A percentile compares a stretch with the other conserved stretches of the same genome.
Evolutionary conservation across 1,140 invertebrate species (phyloP).

Genomic region (Yoshiicerus persimilis): DNA sequence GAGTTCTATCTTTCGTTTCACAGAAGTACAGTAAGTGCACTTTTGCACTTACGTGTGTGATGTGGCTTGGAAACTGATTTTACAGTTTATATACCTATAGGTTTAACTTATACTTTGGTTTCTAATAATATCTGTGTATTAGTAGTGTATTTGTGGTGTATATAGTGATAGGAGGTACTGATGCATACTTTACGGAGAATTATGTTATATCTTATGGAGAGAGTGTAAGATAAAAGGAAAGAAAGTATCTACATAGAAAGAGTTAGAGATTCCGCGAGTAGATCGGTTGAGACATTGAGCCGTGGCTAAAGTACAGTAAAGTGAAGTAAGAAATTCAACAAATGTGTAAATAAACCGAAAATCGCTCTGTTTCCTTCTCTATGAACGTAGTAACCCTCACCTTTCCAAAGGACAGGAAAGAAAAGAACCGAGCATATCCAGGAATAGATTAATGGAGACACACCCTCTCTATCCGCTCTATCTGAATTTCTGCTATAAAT

Average conservation of each 20-base stretch:
- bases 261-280: background rate
- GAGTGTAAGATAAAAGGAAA: background rate
- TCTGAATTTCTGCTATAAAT: background rate
- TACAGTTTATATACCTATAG: background rate
- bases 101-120: background rate
- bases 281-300: background rate
- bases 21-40: background rate
- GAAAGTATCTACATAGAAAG: too few relatives aligned
- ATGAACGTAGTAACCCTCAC: background rate
- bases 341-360: conserved; percentile 19
- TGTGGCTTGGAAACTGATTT: background rate
- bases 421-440: background rate
- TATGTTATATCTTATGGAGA: background rate
- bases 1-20: background rate
- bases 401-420: background rate
- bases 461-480: background rate
- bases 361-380: background rate
- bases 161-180: too few relatives aligned
- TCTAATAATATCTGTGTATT: background rate
- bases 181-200: too few relatives aligned
- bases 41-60: background rate
- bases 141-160: too few relatives aligned
- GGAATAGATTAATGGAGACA: conserved; percentile 9
- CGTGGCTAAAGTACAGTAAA: background rate
- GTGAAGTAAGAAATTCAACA: background rate